Base-by-base conservation (phyloP, 1,140 invertebrate genomes). In the Lepeophtheirus salmonis region DNA sequence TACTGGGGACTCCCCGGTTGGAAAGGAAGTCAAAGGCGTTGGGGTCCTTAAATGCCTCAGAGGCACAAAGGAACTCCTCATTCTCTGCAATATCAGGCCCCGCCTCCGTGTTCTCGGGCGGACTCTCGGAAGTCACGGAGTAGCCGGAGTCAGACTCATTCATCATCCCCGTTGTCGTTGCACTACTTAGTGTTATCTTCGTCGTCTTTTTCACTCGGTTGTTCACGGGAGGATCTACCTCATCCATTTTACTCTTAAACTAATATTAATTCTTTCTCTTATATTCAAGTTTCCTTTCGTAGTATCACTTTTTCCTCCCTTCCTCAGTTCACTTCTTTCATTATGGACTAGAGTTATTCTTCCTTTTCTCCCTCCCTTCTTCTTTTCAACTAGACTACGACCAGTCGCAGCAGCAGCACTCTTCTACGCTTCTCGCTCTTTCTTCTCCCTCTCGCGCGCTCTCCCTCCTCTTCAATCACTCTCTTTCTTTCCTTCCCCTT, bases 31-130 rank as follows among this genome's bases (percentile, higher is more conserved):
- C 59, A 16, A 61, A 53, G 24, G 16, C 49, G 21, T 52, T 21
- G 55, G 55, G 55, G 50, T 50, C 59, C 20, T 18, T 61, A 24
- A 61, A 61, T 3, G 50, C 51, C 49, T 61, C 59, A 25, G 49
- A 21, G 14, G 50, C 51, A 20, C 16, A 26, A 23, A 20, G 55
- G 55, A 57, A 57, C 55, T 57, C 55, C 6, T 57, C 55, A 16
- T 57, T 17, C 10, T 61, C 51, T 18, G 30, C 57, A 17, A 61
- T 61, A 22, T 61, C 59, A 1, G 59, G 59, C 2, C 59, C 59
- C 3, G 59, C 59, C 50, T 61, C 59, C 14, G 59, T 61, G 22
- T 61, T 48, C 50, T 30, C 55, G 26, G 50, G n/a, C 10, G 50
- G 21, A 52, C n/a, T 16, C 50, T 16, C 21, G 50, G 50, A 16